Evolutionary conservation across 1,140 invertebrate genomes (phyloP).

Genomic region (Elymnias hypermnestra): DNA sequence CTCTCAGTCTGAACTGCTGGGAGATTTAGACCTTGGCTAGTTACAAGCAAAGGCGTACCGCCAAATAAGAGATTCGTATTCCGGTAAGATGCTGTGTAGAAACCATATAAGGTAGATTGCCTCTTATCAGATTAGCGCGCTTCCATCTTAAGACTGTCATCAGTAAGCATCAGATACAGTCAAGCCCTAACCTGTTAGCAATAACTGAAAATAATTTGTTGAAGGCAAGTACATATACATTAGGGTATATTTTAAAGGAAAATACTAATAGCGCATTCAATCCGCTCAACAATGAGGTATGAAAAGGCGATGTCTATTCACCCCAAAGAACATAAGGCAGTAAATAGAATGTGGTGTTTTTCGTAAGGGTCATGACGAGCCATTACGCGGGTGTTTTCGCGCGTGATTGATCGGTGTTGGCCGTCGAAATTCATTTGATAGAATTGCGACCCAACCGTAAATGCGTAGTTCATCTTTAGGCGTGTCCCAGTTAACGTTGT

Average conservation of each 20-base stretch:
- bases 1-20: too few relatives aligned
- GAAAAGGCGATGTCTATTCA: constrained; percentile 1
- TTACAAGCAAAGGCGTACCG: too few relatives aligned
- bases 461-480: constrained; percentile 2
- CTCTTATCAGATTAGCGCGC: too few relatives aligned
- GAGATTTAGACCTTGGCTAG: too few relatives aligned
- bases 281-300: neutral
- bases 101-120: too few relatives aligned
- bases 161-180: neutral
- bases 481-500: neutral
- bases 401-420: constrained; percentile 42
- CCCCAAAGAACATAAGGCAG: constrained; percentile 7
- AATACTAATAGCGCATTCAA: neutral
- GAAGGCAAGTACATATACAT: too few relatives aligned
- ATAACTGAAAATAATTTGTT: too few relatives aligned
- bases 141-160: too few relatives aligned
- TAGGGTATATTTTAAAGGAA: neutral
- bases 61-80: too few relatives aligned
- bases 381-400: constrained; percentile 49
- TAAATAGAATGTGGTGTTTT: constrained; percentile 53
- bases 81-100: too few relatives aligned
- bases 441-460: neutral
- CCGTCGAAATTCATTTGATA: constrained; percentile 9
- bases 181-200: too few relatives aligned
- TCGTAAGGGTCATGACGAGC: constrained; percentile 41